phyloP scores from a whole-genome alignment of 2,888 invertebrate genomes.

The Scaptomyza parva region DNA sequence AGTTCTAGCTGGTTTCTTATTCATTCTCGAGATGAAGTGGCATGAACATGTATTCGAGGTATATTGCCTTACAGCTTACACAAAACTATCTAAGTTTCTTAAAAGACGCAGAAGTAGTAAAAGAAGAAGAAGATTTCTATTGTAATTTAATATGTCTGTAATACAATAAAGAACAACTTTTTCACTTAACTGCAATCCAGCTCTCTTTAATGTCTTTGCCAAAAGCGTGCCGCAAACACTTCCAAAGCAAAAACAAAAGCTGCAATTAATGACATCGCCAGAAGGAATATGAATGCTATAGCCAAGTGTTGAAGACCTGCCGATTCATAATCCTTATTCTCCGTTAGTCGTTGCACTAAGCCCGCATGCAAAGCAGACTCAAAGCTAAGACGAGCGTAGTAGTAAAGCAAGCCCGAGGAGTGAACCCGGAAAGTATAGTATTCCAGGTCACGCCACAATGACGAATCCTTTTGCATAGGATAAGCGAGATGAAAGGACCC shows the following conservation, averaged over 20 bases:
- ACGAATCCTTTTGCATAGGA: conserved; percentile 79
- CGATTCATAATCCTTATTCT: conserved; percentile 60
- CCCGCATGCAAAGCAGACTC: conserved; percentile 69
- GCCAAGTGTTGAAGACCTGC: conserved; percentile 74
- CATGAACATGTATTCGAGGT: conserved; percentile 17
- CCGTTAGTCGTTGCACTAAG: conserved; percentile 59
- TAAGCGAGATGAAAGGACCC: conserved; percentile 75
- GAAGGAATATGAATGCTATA: conserved; percentile 67
- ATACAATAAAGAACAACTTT: conserved; percentile 1
- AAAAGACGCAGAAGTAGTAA: conserved; percentile 3
- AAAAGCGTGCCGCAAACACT: conserved; percentile 13
- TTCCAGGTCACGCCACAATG: conserved; percentile 74
- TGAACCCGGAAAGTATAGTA: conserved; percentile 74
- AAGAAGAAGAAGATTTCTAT: conserved; percentile 4
- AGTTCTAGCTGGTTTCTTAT: conserved; percentile 55
- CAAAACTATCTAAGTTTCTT: not conserved
- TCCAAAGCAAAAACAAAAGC: conserved; percentile 47
- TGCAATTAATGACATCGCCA: conserved; percentile 47
- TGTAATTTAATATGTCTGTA: not conserved
- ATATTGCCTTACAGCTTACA: not conserved
- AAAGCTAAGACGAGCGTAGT: conserved; percentile 69
- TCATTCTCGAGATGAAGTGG: conserved; percentile 69
- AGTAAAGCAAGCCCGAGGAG: conserved; percentile 72
- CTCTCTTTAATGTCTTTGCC: not conserved
- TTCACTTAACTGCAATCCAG: not conserved